These are phyloP conservation scores for Drosophila buzzatii DNA, from an alignment of 2,888 invertebrate species.

Conservation along the genomic window DNA sequence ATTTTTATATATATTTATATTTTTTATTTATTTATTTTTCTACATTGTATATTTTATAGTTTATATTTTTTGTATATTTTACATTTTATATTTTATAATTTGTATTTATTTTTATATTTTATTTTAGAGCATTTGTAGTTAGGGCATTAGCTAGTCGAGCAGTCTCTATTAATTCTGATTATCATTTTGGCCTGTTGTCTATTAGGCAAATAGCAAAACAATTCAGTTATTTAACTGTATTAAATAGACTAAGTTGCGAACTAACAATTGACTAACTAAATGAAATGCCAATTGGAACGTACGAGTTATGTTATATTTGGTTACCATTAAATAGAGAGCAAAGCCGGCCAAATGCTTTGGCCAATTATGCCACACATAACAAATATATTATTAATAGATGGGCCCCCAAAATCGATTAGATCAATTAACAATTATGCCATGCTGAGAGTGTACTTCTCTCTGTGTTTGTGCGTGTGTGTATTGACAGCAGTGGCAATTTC, in stretches of 20 bases:
- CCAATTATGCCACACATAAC: conserved; percentile 54
- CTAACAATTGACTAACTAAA: conserved; percentile 5
- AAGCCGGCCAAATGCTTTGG: conserved; percentile 9
- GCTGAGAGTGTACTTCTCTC: background rate
- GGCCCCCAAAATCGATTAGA: conserved; percentile 65
- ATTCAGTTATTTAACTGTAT: conserved; percentile 9
- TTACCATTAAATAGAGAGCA: background rate
- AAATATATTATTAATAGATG: conserved; percentile 54
- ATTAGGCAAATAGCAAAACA: background rate
- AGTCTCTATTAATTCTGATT: background rate
- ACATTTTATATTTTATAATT: background rate
- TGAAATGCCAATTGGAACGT: background rate
- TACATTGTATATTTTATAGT: background rate
- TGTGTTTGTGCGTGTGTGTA: conserved; percentile 9
- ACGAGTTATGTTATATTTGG: background rate
- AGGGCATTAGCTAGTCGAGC: background rate
- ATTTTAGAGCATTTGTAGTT: background rate
- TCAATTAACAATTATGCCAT: conserved; percentile 55
- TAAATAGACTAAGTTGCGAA: background rate
- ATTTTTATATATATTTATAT: background rate
- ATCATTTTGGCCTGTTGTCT: background rate
- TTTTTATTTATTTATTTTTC: background rate
- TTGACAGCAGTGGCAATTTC: conserved; percentile 55
- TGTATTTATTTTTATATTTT: background rate
- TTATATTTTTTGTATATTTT: background rate